Evolutionary conservation across 2,797 vertebrate genomes (phyloP), one percentile per base, ranked within the genome.

Genomic region (Arvicola amphibius): DNA sequence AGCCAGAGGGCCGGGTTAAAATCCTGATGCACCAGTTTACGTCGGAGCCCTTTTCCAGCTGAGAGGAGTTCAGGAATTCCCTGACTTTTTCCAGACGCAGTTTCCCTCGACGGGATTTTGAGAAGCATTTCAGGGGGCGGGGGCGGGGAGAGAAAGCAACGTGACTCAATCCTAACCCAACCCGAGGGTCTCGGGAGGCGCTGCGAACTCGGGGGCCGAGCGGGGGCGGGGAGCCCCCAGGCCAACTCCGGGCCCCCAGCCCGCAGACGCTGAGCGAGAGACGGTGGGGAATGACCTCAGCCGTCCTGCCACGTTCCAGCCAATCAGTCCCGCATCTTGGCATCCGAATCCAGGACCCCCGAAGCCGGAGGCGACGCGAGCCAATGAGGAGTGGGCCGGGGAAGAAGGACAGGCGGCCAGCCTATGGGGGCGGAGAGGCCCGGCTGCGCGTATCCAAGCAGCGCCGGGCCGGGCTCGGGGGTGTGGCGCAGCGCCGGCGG

Each of bases 341-440:
- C 97, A 90, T 96, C 97, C 92, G 96, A 97, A 96, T 94, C 92
- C 93, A 97, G 90, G 97, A 97, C 96, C 97, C 96, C 97, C 97
- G 94, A 92, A 94, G 93, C 95, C 65, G 8, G 74, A 95, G 96
- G 89, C 94, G 94, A 94, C 92, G 87, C 71, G 67, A 94, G 90
- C 97, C 98, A 97, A 97, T 97, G 90, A 88, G 95, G 63, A 97
- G 96, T 83, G 92, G 87, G 34, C 80, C 10, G 1, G 79, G 46
- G 29, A 3, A 97, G 96, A 94, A 84, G 91, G 94, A 91, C n/a
- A 29, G 94, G 63, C 3, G 25, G 59, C 13, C 77, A 40, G 95
- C 77, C 96, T 65, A 97, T 94, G 77, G 88, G 67, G 48, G 76
- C 61, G 10, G 6, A 90, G 94, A 80, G 96, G 97, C 71, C 97